Conservation (phyloP, 2,888 invertebrate genomes). For the Malthinus flaveolus region DNA sequence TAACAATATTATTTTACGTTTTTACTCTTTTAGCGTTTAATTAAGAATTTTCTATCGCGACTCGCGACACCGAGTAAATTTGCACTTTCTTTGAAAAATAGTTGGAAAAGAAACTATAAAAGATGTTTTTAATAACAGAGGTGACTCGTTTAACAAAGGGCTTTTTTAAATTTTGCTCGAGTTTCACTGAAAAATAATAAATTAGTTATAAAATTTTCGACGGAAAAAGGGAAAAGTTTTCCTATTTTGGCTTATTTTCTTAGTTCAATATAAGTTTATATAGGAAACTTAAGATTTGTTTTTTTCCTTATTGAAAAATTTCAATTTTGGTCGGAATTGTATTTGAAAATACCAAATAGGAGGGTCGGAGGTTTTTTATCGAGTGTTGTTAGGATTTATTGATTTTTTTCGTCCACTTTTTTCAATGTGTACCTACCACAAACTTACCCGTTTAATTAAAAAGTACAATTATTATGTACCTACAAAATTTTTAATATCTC, state of each 20-base stretch:
- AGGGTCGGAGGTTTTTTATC: neutral
- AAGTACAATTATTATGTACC: no score
- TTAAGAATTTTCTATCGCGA: no score
- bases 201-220: neutral
- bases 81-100: no score
- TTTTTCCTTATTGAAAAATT: slow-evolving; percentile 14
- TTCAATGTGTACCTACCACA: neutral
- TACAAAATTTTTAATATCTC: no score
- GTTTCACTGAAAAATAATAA: neutral
- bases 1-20: no score
- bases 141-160: no score
- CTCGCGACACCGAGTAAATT: no score
- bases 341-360: slow-evolving; percentile 7
- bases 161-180: no score
- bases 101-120: no score
- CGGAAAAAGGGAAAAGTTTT: slow-evolving; percentile 2
- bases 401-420: slow-evolving; percentile 5
- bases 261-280: slow-evolving; percentile 13
- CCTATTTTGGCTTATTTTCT: neutral
- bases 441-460: no score
- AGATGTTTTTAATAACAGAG: no score
- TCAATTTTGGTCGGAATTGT: slow-evolving; percentile 13
- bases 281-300: slow-evolving; percentile 10
- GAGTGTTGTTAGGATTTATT: slow-evolving; percentile 3
- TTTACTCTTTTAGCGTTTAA: no score